Conservation (phyloP, 1,140 invertebrate species). For the Luehdorfia chinensis region DNA sequence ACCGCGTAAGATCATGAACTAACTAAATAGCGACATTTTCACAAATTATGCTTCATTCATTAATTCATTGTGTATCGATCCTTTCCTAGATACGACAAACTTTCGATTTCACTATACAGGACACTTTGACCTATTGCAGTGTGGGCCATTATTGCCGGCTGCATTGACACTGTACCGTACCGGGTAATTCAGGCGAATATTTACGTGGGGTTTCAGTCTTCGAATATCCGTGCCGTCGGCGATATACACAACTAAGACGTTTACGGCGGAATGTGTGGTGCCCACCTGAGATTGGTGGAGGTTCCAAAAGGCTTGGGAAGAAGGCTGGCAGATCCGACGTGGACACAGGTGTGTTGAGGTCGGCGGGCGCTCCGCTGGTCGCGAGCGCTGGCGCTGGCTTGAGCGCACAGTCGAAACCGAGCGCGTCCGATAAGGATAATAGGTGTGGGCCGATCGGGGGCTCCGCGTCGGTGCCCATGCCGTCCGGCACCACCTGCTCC, state of each 20-base stretch:
- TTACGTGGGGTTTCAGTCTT: slow-evolving; percentile 67
- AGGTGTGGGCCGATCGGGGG: slow-evolving; percentile 65
- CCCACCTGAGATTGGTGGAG: slow-evolving; percentile 91
- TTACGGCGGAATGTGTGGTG: background rate
- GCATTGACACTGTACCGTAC: slow-evolving; percentile 1
- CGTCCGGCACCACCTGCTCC: slow-evolving; percentile 76
- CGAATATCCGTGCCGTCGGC: no score
- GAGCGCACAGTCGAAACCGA: slow-evolving; percentile 70
- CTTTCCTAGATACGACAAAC: slow-evolving; percentile 45
- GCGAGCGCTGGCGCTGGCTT: slow-evolving; percentile 86
- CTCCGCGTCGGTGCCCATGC: slow-evolving; percentile 66
- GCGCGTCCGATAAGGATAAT: slow-evolving; percentile 62
- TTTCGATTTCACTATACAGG: slow-evolving; percentile 58
- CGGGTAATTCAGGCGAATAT: slow-evolving; percentile 28
- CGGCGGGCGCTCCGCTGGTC: slow-evolving; percentile 75
- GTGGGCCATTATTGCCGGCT: background rate
- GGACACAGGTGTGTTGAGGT: slow-evolving; percentile 69
- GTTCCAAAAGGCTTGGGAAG: slow-evolving; percentile 83
- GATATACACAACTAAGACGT: no score
- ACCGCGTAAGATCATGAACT: slow-evolving; percentile 1
- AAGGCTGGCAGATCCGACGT: slow-evolving; percentile 69
- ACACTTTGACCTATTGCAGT: slow-evolving; percentile 21
- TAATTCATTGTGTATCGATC: slow-evolving; percentile 55
- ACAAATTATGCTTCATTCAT: slow-evolving; percentile 49
- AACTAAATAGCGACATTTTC: slow-evolving; percentile 23